These are phyloP conservation scores for Pelvicachromis taeniatus DNA, from an alignment of 2,113 vertebrate species.

Conservation along the genomic window DNA sequence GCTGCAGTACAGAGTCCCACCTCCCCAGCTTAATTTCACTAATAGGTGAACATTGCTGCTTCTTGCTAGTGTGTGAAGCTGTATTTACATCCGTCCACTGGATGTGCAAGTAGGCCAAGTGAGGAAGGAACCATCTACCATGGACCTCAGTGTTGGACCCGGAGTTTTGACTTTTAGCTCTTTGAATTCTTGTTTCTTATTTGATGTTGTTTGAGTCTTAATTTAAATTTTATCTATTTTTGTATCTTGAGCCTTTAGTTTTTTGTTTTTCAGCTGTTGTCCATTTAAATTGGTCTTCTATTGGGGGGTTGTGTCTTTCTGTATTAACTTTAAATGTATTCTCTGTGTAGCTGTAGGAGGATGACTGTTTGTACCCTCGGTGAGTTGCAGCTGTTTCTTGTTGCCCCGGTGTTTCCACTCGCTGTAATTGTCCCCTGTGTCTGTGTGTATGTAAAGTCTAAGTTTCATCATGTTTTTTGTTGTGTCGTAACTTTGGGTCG, in stretches of 20 bases:
- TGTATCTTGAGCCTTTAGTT: background rate
- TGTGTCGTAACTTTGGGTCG: too few relatives aligned
- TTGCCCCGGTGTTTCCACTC: background rate
- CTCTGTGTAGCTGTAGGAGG: background rate
- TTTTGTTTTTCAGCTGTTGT: background rate
- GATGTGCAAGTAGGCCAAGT: background rate
- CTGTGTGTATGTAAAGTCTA: background rate
- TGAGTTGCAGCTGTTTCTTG: background rate
- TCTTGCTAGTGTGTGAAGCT: background rate
- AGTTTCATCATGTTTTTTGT: background rate
- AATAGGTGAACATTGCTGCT: background rate
- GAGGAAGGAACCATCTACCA: background rate
- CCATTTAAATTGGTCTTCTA: background rate
- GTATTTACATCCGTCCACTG: background rate
- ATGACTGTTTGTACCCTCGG: background rate
- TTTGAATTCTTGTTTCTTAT: background rate
- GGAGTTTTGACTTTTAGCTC: background rate
- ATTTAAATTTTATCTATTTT: background rate
- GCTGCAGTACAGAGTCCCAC: background rate
- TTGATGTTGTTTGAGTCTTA: fast-evolving
- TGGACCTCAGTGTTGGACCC: background rate
- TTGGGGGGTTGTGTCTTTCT: fast-evolving
- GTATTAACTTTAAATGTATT: background rate
- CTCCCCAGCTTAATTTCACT: background rate
- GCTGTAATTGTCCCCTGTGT: background rate